Evolutionary conservation across 2,888 invertebrate genomes (phyloP).

Genomic region (Parochlus steinenii): DNA sequence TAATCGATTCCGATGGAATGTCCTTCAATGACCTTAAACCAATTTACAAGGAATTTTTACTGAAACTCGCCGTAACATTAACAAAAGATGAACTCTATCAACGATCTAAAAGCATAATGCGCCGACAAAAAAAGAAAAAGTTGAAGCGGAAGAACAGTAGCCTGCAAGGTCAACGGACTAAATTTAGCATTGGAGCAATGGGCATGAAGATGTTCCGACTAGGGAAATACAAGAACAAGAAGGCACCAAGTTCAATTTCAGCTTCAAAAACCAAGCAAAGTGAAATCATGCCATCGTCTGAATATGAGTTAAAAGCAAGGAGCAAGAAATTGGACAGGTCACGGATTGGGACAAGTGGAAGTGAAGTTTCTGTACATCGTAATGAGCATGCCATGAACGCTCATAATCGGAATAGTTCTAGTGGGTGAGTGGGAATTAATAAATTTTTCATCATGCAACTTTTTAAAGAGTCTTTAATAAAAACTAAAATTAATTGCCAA

Average conservation of each 20-base stretch:
- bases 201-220: slow-evolving; percentile 44
- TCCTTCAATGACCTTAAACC: slow-evolving; percentile 84
- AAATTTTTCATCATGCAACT: not conserved
- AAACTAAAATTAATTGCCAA: no score
- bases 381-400: slow-evolving; percentile 39
- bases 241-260: slow-evolving; percentile 14
- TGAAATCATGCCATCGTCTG: slow-evolving; percentile 5
- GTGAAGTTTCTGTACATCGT: slow-evolving; percentile 43
- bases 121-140: slow-evolving; percentile 58
- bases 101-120: slow-evolving; percentile 78
- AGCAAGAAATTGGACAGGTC: slow-evolving; percentile 35
- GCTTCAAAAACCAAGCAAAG: slow-evolving; percentile 2
- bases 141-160: slow-evolving; percentile 36
- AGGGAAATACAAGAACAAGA: slow-evolving; percentile 22
- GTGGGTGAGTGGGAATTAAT: slow-evolving; percentile 29
- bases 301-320: slow-evolving; percentile 32
- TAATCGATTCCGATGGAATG: slow-evolving; percentile 84
- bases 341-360: slow-evolving; percentile 36
- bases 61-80: slow-evolving; percentile 72
- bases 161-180: slow-evolving; percentile 39
- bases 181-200: slow-evolving; percentile 41
- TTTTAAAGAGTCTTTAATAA: not conserved
- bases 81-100: slow-evolving; percentile 87
- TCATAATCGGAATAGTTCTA: slow-evolving; percentile 44
- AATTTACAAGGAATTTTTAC: slow-evolving; percentile 75